A percentile compares a stretch with the other conserved stretches of the same genome.
These are phyloP conservation scores for Peromyscus nudipes DNA, from an alignment of 2,797 vertebrate species.

Conservation along the genomic window DNA sequence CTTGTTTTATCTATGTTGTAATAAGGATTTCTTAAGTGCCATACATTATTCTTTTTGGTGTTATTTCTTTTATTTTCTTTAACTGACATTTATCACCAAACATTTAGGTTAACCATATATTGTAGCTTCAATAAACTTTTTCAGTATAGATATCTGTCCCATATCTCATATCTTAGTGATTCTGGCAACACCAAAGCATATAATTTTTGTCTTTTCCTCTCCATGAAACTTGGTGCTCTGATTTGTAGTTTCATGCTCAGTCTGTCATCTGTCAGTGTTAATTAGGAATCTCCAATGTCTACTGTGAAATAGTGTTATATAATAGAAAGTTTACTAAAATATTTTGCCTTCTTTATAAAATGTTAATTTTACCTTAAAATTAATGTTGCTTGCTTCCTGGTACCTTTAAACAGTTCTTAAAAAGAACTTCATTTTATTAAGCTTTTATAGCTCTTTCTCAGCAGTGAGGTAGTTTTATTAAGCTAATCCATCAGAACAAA, in stretches of 20 bases:
- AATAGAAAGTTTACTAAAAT: background rate
- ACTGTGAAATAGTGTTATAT: background rate
- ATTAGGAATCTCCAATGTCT: background rate
- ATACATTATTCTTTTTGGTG: background rate
- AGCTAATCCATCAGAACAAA: background rate
- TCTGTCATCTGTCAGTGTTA: background rate
- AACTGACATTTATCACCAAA: background rate
- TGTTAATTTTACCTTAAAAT: constrained; percentile 6
- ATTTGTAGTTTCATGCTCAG: background rate
- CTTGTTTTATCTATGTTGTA: background rate
- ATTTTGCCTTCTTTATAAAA: background rate
- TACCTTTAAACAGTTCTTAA: background rate
- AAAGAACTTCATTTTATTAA: constrained; percentile 11
- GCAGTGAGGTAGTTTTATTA: background rate
- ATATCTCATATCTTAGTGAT: background rate
- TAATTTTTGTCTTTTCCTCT: background rate
- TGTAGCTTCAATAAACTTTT: background rate
- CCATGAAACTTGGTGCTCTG: background rate
- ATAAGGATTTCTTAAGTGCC: background rate
- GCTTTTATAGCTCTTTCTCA: constrained; percentile 5
- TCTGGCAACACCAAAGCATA: background rate
- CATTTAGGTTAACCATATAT: background rate
- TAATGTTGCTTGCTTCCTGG: background rate
- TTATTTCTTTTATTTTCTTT: background rate
- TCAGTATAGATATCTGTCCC: background rate